Percentiles rank a stretch among this genome's conserved stretches.
Conservation (phyloP, 2,888 invertebrate genomes). For the Hydrotaea cyrtoneurina region DNA sequence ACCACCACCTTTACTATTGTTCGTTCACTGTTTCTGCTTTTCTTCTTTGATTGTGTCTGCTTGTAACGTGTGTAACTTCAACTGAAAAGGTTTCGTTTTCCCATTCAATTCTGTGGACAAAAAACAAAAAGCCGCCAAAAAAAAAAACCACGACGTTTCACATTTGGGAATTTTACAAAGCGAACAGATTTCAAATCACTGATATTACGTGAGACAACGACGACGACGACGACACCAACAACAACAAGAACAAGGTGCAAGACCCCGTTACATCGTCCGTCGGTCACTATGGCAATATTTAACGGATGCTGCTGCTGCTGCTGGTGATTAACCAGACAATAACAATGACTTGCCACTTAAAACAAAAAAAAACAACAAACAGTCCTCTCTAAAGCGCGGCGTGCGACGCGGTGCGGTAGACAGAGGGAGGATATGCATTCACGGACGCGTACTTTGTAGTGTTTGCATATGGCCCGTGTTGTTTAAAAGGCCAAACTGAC, state of each 20-base stretch:
- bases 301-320: conserved; percentile 15
- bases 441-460: conserved; percentile 30
- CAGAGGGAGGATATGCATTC: conserved; percentile 11
- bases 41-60: background rate
- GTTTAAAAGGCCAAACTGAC: background rate
- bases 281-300: background rate
- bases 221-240: conserved; percentile 42
- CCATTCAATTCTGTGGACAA: conserved; percentile 11
- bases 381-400: background rate
- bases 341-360: conserved; percentile 30
- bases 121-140: conserved; percentile 23
- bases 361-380: too few species aligned
- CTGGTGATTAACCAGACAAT: conserved; percentile 43
- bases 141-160: background rate
- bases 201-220: conserved; percentile 47
- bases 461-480: conserved; percentile 35
- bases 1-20: conserved; percentile 22
- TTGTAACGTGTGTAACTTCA: conserved; percentile 34
- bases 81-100: conserved; percentile 47
- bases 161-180: conserved; percentile 56
- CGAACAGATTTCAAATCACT: conserved; percentile 65
- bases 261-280: conserved; percentile 53
- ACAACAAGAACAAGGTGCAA: conserved; percentile 44
- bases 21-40: background rate
- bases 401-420: background rate